Percentiles rank a stretch among this genome's conserved stretches.
phyloP scores from a whole-genome alignment of 1,140 invertebrate species.

The Drosophila bipectinata region DNA sequence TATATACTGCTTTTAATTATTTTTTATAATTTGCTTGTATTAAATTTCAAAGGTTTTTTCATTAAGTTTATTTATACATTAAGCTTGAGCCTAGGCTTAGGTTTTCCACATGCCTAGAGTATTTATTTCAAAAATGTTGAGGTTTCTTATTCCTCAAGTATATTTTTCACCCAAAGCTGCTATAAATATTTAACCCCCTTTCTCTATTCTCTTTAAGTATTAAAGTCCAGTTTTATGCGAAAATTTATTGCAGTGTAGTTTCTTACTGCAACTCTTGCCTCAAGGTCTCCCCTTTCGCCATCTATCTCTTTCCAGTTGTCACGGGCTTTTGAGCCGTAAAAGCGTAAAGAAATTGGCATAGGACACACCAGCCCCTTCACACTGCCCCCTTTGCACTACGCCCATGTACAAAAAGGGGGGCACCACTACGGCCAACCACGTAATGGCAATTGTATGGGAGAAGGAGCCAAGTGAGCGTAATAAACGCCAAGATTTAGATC shows the following conservation, averaged over 20 bases:
- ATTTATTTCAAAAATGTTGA: no score
- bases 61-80: no score
- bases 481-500: conserved; percentile 73
- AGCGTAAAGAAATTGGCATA: conserved; percentile 63
- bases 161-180: no score
- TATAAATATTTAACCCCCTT: no score
- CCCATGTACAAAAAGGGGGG: conserved; percentile 9
- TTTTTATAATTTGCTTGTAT: no score
- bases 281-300: conserved; percentile 43
- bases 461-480: conserved; percentile 72
- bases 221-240: no score
- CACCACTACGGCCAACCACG: conserved; percentile 43
- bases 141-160: no score
- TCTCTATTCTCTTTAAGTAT: no score
- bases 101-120: no score
- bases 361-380: conserved; percentile 19
- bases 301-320: conserved; percentile 25
- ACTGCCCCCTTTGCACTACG: not conserved
- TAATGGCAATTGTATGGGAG: conserved; percentile 52
- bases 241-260: conserved; percentile 12
- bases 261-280: conserved; percentile 30
- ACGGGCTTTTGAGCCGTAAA: conserved; percentile 51
- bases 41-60: no score
- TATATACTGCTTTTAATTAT: no score
- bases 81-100: no score